Evolutionary conservation across 2,888 invertebrate species (phyloP).

Genomic region (Drosophila anomelani): DNA sequence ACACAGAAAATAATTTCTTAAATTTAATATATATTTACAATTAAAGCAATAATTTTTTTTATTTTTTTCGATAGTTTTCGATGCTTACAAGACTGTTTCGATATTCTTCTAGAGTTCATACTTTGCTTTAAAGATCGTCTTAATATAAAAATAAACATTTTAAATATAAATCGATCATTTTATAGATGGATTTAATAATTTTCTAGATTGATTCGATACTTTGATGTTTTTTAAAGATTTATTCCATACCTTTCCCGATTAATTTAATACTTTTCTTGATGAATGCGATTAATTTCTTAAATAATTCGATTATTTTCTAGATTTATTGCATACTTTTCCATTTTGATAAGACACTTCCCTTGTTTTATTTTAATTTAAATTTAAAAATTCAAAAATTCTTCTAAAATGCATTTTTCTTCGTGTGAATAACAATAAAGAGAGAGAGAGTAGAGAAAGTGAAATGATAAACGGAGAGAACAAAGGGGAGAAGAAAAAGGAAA

Average conservation of each 20-base stretch:
- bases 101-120: no score
- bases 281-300: no score
- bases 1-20: neutral
- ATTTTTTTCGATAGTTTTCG: neutral
- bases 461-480: constrained; percentile 33
- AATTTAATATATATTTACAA: neutral
- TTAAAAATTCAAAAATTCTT: neutral
- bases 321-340: no score
- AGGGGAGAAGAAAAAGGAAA: constrained; percentile 12
- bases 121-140: no score
- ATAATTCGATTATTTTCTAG: no score
- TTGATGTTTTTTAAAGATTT: no score
- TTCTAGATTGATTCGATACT: no score
- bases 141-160: neutral
- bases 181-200: no score
- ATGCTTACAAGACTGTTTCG: no score
- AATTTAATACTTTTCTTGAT: neutral
- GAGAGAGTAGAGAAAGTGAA: constrained; percentile 50
- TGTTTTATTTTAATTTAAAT: neutral
- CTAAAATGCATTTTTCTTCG: neutral
- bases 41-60: neutral
- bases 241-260: neutral
- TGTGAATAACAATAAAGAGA: constrained; percentile 15
- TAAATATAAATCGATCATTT: no score
- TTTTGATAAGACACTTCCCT: no score